Base-by-base conservation (phyloP, 2,797 vertebrate genomes). In the Podargus strigoides region DNA sequence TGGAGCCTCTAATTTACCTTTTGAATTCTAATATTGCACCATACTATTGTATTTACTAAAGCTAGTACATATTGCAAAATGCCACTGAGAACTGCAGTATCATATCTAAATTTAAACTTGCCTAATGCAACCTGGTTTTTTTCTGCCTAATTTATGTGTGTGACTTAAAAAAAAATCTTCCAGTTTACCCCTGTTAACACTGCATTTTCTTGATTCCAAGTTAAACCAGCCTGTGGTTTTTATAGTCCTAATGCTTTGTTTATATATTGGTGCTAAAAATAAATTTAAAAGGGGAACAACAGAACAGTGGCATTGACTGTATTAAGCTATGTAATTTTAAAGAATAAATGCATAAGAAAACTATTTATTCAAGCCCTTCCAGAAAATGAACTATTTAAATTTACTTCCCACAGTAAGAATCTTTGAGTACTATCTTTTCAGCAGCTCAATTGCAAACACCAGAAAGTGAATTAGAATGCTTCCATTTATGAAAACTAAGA, bases 301-400 rank as follows among this genome's bases (percentile, higher is more conserved):
- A 83, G 66, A 94, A 60, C 81, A 85, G 72, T 58, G 60, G 58
- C 91, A 78, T n/a, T 55, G 74, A 55, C 72, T 96, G 49, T 77
- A 88, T 84, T 75, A 84, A 92, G 92, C 28, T 30, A 83, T 91
- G 87, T 91, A 76, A 73, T 90, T 93, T 75, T 87, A 92, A 96
- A 94, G 87, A 95, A 95, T 83, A 92, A 85, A 94, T 92, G 67
- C 37, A 13, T 67, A 94, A 74, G 77, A 93, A 95, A 91, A 28
- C 80, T 84, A 84, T 68, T 89, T 91, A 88, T 80, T 90, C 62
- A 80, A 80, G 78, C 49, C 78, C 41, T 92, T 90, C 62, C 58
- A 85, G 87, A 91, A 86, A 91, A 94, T 50, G 70, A 95, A 93
- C 78, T 66, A 50, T 76, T 85, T 87, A 63, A 53, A 88, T 94